A percentile compares a stretch with the other conserved stretches of the same genome.
These are phyloP conservation scores for Tetragnatha montana DNA, from an alignment of 2,888 invertebrate species.

Conservation along the genomic window DNA sequence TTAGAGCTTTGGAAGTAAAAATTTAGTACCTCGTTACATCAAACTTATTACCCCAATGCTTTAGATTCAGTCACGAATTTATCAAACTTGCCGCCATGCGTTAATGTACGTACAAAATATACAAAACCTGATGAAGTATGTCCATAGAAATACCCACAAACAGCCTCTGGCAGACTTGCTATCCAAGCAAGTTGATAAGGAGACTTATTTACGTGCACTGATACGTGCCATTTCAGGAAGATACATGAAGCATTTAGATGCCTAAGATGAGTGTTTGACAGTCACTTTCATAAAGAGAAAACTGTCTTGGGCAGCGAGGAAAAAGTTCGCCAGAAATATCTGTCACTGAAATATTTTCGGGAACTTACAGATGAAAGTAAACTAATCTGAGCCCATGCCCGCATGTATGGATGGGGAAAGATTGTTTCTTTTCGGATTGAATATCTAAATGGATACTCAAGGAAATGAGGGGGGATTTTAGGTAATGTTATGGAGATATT, in stretches of 20 bases:
- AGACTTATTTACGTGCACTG: conserved; percentile 14
- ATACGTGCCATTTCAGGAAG: conserved; percentile 9
- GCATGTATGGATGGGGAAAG: too few relatives aligned
- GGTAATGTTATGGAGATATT: too few relatives aligned
- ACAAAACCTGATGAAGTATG: not conserved
- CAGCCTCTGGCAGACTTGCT: not conserved
- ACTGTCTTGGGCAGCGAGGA: not conserved
- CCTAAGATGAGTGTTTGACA: not conserved
- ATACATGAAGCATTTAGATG: conserved; percentile 17
- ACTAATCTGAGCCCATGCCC: too few relatives aligned
- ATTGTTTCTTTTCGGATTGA: too few relatives aligned
- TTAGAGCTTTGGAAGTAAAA: too few relatives aligned
- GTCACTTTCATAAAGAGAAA: conserved; percentile 17
- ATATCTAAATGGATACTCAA: too few relatives aligned
- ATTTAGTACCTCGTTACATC: not conserved
- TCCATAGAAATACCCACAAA: too few relatives aligned
- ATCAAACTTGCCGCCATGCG: not conserved
- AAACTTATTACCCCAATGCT: not conserved
- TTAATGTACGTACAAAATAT: not conserved
- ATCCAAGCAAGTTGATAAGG: not conserved
- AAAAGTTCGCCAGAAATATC: too few relatives aligned
- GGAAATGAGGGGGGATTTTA: too few relatives aligned
- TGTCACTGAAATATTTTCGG: too few relatives aligned
- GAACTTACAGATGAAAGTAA: too few relatives aligned
- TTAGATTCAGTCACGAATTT: not conserved